Evolutionary conservation across 2,888 invertebrate species (phyloP), one percentile per base, ranked within the genome.

Genomic region (Prosopocoilus inquinatus): DNA sequence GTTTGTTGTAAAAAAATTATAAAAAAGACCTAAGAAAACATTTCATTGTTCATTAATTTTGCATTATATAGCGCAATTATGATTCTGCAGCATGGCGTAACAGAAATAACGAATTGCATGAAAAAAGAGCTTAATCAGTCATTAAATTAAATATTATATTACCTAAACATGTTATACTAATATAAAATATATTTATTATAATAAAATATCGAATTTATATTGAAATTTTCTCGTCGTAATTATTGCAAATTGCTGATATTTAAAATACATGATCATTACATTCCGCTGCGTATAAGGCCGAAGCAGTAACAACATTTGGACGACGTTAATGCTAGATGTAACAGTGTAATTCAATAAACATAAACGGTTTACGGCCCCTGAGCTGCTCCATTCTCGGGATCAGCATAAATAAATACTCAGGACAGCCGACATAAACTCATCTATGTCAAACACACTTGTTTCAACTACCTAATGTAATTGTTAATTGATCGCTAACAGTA

Each of bases 291-390:
- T 60, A 57, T 55, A 61, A 65, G 66, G 55, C 63, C 60, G 59
- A 64, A 64, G 68, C 68, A 68, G 64, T 69, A 70, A 68, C 65
- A 67, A 66, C 69, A 67, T 70, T 72, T 61, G 62, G 67, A 61
- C 68, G 67, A 68, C 69, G 64, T 70, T 67, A 70, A 73, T 70
- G 71, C 74, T 75, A 68, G 77, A 77, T 67, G 66, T 70, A 71
- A 74, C 72, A 67, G 71, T 67, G 70, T 71, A 72, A 72, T 72
- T 73, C 74, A 73, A 74, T 74, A 75, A 75, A 74, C 72, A 73
- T 71, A 71, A 73, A 72, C 70, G 67, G 65, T 72, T 75, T 75
- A 74, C 69, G 70, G 60, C 62, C 67, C 67, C 63, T 60, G 72
- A 75, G 73, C 76, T 75, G 67, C 64, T 67, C 63, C 64, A 68